Base-by-base conservation (phyloP, 2,888 invertebrate genomes). In the Vandiemenella viatica region DNA sequence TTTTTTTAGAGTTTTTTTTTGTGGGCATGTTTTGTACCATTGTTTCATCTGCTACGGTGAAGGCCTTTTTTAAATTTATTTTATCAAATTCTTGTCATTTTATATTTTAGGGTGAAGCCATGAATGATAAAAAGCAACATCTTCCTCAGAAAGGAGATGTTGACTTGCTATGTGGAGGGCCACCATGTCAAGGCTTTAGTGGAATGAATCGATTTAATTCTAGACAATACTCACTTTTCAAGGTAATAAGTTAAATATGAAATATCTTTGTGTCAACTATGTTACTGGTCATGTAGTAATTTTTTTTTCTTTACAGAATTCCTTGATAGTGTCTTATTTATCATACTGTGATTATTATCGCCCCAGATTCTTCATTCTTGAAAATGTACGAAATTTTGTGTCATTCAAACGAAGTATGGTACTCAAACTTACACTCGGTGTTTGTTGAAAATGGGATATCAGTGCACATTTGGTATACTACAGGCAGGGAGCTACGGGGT, bases 161-260 rank as follows among this genome's bases (percentile, higher is more conserved):
- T 1, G 87, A 90, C 59, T 65, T 90, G 50, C 65, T 90, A 22
- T 84, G 86, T 60, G 90, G 89, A 8, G 89, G 89, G 1, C 89
- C 89, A 1, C 89, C 89, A 0, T 90, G 89, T 62, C 89, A 90
- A 65, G 89, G 89, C 4, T 90, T 89, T 67, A 86, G 85, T 42
- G 86, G 86, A 32, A 88, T 89, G 87, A 90, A 90, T 65, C 70
- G 88, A 46, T 90, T 89, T 65, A 88, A 85, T 65, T 80, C 80
- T 0, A 70, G 87, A 23, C 83, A 88, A 57, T 88, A 88, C 64
- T 87, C 88, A 2, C 72, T 79, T 55, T 88, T 89, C 61, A 89
- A 87, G 66, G 71, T 70, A 55, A 41, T 18, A n/a, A 32, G 32
- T 32, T 32, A 18, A 18, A 13, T 42, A 4, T 21, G 18, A 21